Percentiles rank a stretch among this genome's conserved stretches.
Conservation (phyloP, 92 coral and sea anemone genomes). For the Porites evermanni region DNA sequence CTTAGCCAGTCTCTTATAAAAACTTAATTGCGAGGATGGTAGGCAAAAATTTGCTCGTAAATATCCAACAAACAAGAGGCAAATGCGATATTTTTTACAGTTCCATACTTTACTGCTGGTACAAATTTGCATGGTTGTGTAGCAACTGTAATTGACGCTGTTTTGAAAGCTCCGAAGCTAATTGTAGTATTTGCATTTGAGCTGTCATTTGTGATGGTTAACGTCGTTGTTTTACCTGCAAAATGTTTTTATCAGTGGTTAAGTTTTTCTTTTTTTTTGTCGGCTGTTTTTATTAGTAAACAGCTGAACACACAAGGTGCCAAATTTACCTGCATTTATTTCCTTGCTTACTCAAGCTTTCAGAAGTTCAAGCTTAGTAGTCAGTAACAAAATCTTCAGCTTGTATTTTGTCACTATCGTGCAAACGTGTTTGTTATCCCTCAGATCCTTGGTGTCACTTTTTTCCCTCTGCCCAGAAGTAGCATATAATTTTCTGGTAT, state of each 20-base stretch:
- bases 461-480: background rate
- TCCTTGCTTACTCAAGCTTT: background rate
- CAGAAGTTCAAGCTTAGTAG: background rate
- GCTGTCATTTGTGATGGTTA: background rate
- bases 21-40: background rate
- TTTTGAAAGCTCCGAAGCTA: background rate
- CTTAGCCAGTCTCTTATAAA: background rate
- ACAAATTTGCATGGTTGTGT: constrained; percentile 20
- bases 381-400: background rate
- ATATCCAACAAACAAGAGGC: background rate
- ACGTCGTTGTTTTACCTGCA: no score
- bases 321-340: background rate
- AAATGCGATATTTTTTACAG: background rate
- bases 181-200: background rate
- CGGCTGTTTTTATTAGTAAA: background rate
- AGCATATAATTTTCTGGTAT: background rate
- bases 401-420: background rate
- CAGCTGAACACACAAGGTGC: background rate
- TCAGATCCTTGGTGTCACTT: background rate
- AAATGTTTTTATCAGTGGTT: no score
- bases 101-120: background rate
- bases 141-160: constrained; percentile 17
- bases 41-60: background rate
- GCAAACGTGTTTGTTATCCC: background rate
- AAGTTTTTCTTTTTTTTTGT: no score